Percentiles rank a stretch among this genome's conserved stretches.
These are phyloP conservation scores for Tridacna crocea DNA, from an alignment of 2,888 invertebrate genomes.

Conservation along the genomic window DNA sequence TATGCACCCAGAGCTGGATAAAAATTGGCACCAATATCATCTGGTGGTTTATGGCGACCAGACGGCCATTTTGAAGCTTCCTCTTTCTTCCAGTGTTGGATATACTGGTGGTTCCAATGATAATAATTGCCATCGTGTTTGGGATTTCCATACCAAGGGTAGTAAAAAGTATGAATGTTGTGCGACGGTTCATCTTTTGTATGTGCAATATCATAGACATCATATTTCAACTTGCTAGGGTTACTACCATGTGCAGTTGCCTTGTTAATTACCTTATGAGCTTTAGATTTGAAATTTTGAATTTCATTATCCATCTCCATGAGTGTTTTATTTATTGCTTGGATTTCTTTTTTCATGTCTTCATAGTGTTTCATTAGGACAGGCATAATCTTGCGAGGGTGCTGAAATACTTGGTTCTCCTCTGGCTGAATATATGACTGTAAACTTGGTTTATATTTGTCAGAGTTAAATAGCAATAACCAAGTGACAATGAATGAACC, in stretches of 20 bases:
- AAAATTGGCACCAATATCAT: conserved; percentile 86
- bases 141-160: conserved; percentile 84
- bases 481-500: not conserved
- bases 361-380: conserved; percentile 33
- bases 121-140: conserved; percentile 78
- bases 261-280: not conserved
- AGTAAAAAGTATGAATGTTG: conserved; percentile 84
- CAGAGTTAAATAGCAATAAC: not conserved
- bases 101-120: conserved; percentile 84
- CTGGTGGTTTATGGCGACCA: conserved; percentile 86
- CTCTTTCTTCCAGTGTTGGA: conserved; percentile 82
- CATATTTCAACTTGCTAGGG: not conserved
- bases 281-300: not conserved
- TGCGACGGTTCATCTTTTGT: conserved; percentile 64
- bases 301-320: not conserved
- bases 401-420: not conserved
- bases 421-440: not conserved
- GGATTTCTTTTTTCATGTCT: conserved; percentile 23
- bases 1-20: conserved; percentile 86
- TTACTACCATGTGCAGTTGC: not conserved
- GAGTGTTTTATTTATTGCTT: conserved; percentile 23
- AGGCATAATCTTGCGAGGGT: conserved; percentile 48
- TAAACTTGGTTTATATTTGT: not conserved
- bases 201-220: not conserved
- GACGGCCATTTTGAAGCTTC: conserved; percentile 85